phyloP scores from a whole-genome alignment of 2,797 vertebrate species.

The Eleutherodactylus coqui region DNA sequence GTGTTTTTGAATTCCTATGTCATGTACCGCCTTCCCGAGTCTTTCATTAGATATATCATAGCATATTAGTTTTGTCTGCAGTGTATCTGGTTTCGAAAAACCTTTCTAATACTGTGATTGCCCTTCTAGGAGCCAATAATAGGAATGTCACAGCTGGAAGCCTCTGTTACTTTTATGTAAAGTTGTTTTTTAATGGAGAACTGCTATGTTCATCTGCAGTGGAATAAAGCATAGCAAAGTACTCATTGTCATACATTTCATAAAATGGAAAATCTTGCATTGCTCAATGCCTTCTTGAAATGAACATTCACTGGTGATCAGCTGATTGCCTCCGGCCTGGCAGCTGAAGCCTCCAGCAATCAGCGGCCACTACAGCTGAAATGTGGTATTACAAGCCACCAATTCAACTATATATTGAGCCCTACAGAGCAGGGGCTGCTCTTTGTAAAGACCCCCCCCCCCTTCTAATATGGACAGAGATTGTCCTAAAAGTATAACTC shows the following conservation, averaged over 20 bases:
- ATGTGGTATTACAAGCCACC: not conserved
- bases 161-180: too few species aligned
- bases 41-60: not conserved
- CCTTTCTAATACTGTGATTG: too few species aligned
- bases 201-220: too few species aligned
- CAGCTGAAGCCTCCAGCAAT: not conserved
- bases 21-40: not conserved
- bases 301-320: not conserved
- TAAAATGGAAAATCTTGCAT: not conserved
- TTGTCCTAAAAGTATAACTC: not conserved
- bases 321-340: not conserved
- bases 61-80: not conserved
- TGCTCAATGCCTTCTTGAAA: not conserved
- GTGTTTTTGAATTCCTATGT: not conserved
- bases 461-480: not conserved
- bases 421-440: not conserved
- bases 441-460: not conserved
- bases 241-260: not conserved
- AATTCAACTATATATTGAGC: not conserved
- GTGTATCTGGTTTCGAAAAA: too few species aligned
- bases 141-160: too few species aligned
- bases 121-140: too few species aligned
- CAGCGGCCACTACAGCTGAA: not conserved
- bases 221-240: too few species aligned
- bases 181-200: too few species aligned